A percentile compares a stretch with the other conserved stretches of the same genome.
Evolutionary conservation across 1,140 invertebrate genomes (phyloP).

Genomic region (Saccostrea echinata): DNA sequence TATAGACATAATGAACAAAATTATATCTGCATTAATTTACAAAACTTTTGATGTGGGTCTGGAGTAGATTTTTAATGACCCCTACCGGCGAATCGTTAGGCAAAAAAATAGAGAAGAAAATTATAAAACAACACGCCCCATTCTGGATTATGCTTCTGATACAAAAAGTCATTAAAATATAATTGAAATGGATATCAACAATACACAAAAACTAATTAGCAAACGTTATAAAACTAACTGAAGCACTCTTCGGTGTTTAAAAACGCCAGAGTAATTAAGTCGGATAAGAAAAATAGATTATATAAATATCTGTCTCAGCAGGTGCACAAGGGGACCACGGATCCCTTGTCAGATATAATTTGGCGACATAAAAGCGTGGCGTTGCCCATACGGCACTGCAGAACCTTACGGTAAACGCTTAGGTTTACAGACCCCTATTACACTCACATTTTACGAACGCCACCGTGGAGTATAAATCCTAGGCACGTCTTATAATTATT

Average conservation of each 20-base stretch:
- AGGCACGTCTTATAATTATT: conserved; percentile 43
- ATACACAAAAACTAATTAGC: conserved; percentile 29
- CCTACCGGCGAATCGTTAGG: not conserved
- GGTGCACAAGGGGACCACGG: not conserved
- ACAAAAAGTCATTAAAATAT: conserved; percentile 24
- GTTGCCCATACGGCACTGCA: conserved; percentile 15
- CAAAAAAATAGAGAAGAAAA: not conserved
- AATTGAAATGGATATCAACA: conserved; percentile 35
- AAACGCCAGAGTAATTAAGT: conserved; percentile 38
- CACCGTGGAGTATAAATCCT: not conserved
- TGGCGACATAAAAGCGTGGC: conserved; percentile 38
- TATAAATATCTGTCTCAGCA: conserved; percentile 40
- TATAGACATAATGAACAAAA: not conserved
- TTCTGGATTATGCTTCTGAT: not conserved
- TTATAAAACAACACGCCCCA: not conserved
- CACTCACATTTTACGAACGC: conserved; percentile 22
- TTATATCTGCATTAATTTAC: not conserved
- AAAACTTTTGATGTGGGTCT: conserved; percentile 26
- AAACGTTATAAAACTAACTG: conserved; percentile 16
- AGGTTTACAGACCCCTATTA: conserved; percentile 30
- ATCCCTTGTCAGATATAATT: conserved; percentile 36
- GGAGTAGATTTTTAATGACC: conserved; percentile 19
- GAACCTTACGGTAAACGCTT: conserved; percentile 1
- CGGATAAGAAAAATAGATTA: conserved; percentile 32
- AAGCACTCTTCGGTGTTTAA: conserved; percentile 24